phyloP scores from a whole-genome alignment of 2,797 vertebrate genomes.

The Anolis apletophallus region DNA sequence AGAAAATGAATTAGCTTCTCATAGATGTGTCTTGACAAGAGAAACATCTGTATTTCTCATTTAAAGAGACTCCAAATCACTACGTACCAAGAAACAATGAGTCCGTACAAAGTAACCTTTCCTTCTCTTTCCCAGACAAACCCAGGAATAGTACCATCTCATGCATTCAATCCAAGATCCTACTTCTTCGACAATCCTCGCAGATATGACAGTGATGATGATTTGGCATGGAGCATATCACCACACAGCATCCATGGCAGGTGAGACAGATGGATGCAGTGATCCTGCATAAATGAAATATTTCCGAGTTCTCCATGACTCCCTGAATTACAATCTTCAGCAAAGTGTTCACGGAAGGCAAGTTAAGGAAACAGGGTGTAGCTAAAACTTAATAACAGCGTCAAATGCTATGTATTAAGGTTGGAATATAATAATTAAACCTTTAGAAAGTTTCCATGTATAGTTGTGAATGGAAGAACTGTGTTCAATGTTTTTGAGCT shows the following conservation, averaged over 20 bases:
- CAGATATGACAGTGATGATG: slow-evolving; percentile 95
- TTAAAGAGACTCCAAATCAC: not conserved
- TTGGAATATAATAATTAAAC: not conserved
- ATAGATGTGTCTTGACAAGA: not conserved
- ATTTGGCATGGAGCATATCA: slow-evolving; percentile 91
- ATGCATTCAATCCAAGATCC: slow-evolving; percentile 89
- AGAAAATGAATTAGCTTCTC: not conserved
- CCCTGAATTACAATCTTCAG: not conserved
- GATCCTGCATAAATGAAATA: not conserved
- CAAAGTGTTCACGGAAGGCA: not conserved
- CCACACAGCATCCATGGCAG: slow-evolving; percentile 87
- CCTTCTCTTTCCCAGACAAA: slow-evolving; percentile 71
- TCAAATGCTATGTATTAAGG: not conserved
- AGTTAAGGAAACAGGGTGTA: not conserved
- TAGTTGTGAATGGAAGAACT: not conserved
- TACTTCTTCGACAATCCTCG: slow-evolving; percentile 98
- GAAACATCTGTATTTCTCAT: not conserved
- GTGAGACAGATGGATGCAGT: not conserved
- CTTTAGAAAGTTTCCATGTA: not conserved
- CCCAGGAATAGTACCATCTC: slow-evolving; percentile 86
- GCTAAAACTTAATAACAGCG: not conserved
- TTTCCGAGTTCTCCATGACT: not conserved
- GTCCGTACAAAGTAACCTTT: not conserved
- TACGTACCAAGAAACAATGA: not conserved
- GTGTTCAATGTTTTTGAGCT: not conserved